Percentiles rank a stretch among this genome's conserved stretches.
phyloP scores from a whole-genome alignment of 2,797 vertebrate species.

The Phoebastria nigripes region DNA sequence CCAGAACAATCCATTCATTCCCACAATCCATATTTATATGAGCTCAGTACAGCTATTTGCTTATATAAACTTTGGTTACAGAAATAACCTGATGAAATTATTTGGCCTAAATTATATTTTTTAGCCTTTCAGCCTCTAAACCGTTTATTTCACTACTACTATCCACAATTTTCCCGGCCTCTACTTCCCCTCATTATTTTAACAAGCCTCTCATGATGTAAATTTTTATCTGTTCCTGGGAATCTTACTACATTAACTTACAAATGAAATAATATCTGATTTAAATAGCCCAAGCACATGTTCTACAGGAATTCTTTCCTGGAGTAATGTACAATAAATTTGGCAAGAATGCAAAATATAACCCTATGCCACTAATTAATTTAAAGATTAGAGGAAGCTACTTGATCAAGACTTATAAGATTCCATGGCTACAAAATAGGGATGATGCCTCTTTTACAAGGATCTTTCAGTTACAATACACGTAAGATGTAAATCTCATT shows the following conservation, averaged over 20 bases:
- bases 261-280: not conserved
- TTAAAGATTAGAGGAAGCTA: not conserved
- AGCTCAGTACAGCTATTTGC: not conserved
- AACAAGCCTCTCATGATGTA: not conserved
- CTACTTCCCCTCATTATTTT: not conserved
- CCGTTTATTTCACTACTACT: not conserved
- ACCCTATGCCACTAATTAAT: not conserved
- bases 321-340: not conserved
- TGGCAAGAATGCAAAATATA: not conserved
- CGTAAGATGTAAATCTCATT: rapidly evolving
- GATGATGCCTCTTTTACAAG: not conserved
- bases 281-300: not conserved
- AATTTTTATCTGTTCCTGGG: not conserved
- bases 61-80: not conserved
- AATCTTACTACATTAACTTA: not conserved
- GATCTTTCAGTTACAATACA: not conserved
- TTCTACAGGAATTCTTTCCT: not conserved
- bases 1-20: not conserved
- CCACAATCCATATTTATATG: not conserved
- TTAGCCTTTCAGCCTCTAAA: not conserved
- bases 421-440: not conserved
- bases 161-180: not conserved
- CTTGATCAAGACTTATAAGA: not conserved
- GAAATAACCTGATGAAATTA: not conserved
- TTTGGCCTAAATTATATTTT: not conserved